Base-by-base conservation (phyloP, 2,888 invertebrate genomes). In the Amphipoea oculea region DNA sequence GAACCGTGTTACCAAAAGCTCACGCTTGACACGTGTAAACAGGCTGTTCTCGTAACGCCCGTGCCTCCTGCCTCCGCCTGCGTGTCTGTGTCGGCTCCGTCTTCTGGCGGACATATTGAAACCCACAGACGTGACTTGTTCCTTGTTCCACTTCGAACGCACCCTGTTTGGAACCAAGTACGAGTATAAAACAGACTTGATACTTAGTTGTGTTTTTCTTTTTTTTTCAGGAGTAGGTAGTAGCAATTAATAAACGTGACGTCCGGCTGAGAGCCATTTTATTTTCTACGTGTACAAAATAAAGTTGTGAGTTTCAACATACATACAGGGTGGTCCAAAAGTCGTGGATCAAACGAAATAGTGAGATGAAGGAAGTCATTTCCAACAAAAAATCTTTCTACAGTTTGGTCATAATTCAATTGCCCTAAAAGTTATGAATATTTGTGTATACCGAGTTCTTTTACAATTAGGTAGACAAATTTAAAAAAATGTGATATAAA, bases 81-180 rank as follows among this genome's bases (percentile, higher is more conserved):
- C 36, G 23, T 69, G 17, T 63, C 36, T 63, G 63, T 63, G 48
- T n/a, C 40, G 74, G 65, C 79, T 71, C 54, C 62, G 73, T 81
- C 82, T 74, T 68, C 80, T 45, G 75, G 75, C 76, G 78, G 88
- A 90, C 90, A 90, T 91, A 91, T 91, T 91, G 91, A 87, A 91
- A 90, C 85, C 84, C 72, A 40, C 77, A 78, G 85, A 91, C 91
- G 90, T 91, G 91, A 90, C 90, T 88, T 75, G 83, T 81, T 77
- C 78, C 89, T 85, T 76, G 86, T 82, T 73, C 81, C 82, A 67
- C 82, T 80, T 76, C 65, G 85, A 84, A 81, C 81, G 78, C 84
- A 79, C 83, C 74, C 81, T 72, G 76, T 76, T 65, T 20, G 20
- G 20, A 48, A 20, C 1, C 7, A 70, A 17, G 12, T 23, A n/a